Conservation (phyloP, 2,797 vertebrate species). For the Pantherophis alleghaniensis region DNA sequence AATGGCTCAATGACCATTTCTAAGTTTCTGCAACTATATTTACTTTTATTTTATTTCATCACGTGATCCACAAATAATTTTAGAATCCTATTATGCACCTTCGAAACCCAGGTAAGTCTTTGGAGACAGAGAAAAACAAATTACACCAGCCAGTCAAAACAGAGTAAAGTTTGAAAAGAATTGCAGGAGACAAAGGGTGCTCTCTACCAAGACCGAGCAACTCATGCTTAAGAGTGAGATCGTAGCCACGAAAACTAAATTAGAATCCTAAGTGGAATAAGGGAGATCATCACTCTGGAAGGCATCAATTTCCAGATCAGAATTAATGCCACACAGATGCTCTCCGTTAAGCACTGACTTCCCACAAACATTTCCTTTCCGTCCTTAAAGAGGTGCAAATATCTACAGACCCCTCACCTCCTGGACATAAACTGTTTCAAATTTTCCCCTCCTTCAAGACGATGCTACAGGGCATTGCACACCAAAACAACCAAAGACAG, state of each 20-base stretch:
- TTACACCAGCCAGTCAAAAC: background rate
- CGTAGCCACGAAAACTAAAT: conserved; percentile 46
- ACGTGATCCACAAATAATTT: background rate
- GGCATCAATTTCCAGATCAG: conserved; percentile 53
- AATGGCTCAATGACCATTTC: background rate
- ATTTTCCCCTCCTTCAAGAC: no score
- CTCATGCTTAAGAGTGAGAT: conserved; percentile 25
- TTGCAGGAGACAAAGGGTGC: background rate
- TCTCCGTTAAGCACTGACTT: conserved; percentile 23
- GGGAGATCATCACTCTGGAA: conserved; percentile 43
- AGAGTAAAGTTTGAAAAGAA: conserved; percentile 25
- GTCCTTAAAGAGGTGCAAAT: background rate
- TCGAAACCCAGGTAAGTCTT: conserved; percentile 3
- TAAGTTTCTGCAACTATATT: background rate
- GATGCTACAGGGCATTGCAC: no score
- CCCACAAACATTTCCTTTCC: background rate
- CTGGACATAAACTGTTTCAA: no score
- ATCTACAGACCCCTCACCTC: no score
- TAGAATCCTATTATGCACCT: background rate
- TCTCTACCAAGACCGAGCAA: conserved; percentile 10
- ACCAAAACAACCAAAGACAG: no score
- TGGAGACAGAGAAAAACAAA: background rate
- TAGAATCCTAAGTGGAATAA: conserved; percentile 40
- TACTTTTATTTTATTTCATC: no score
- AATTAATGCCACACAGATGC: conserved; percentile 35